Base-by-base conservation (phyloP, 2,113 vertebrate genomes). In the Condylura cristata region DNA sequence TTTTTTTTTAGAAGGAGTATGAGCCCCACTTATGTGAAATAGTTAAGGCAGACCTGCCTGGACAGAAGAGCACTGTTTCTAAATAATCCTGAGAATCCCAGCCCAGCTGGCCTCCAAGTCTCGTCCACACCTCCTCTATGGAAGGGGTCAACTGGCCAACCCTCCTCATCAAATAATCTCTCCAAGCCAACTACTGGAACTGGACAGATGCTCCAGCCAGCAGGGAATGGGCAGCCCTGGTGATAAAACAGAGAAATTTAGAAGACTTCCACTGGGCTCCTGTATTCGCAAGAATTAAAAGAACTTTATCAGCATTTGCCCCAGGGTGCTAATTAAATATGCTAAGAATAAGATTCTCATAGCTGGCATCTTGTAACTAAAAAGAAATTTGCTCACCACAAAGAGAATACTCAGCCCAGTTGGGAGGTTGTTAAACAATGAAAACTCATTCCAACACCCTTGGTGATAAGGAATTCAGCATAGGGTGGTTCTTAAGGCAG, bases 291-390 rank as follows among this genome's bases (percentile, higher is more conserved):
- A 96, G 86, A 91, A 91, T 75, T 22, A 82, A 22, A 66, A 81
- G 68, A 88, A 89, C 70, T 81, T 90, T 22, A 95, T 84, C 80
- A 85, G 68, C 32, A 56, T 93, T 87, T 56, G 32, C 89, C 91
- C 56, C 60, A 71, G 65, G 86, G 41, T 75, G 79, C 75, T 89
- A 44, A 94, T 91, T 96, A 95, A 90, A 93, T 37, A 95, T 68
- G 17, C 56, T 51, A 58, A 71, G 72, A 90, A 70, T 65, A 71
- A 95, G 37, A 95, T 79, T 72, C 89, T 93, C 51, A 63, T 76
- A 80, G 89, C 60, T 53, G 80, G 48, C 18, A 74, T 83, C 56
- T 75, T 75, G 8, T 37, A 90, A 37, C 39, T 82, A 14, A 81
- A 91, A 85, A 94, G 85, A 93, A 53, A 86, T 44, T 20, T 91